These are phyloP conservation scores for Dysmachus trigonus DNA, from an alignment of 2,888 invertebrate species.

Conservation along the genomic window DNA sequence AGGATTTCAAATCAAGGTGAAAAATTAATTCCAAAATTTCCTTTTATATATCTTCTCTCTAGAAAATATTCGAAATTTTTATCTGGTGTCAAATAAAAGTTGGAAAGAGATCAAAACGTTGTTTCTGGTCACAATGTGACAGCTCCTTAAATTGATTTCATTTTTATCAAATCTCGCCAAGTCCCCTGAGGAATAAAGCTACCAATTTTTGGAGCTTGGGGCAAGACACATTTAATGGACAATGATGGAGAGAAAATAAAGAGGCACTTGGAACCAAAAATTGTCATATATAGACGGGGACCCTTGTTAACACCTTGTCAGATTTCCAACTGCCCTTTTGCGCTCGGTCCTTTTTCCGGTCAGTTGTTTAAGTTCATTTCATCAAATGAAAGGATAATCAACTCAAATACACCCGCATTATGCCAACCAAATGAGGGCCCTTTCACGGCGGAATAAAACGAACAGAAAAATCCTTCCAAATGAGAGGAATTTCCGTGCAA, in stretches of 20 bases:
- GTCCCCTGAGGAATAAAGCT: neutral
- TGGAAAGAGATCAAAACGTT: neutral
- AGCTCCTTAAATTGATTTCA: neutral
- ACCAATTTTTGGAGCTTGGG: neutral
- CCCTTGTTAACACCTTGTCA: conserved; percentile 37
- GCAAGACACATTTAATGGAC: neutral
- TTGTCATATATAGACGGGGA: neutral
- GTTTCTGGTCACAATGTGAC: neutral
- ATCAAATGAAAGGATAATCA: conserved; percentile 12
- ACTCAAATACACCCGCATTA: conserved; percentile 13
- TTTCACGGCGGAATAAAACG: neutral
- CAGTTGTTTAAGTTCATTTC: conserved; percentile 21
- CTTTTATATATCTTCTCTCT: neutral
- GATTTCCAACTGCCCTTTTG: conserved; percentile 7
- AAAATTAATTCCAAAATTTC: neutral
- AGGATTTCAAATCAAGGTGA: neutral
- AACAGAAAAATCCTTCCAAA: neutral
- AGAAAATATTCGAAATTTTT: neutral
- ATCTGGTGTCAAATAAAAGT: neutral
- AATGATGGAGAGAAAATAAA: neutral
- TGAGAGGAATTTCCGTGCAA: neutral
- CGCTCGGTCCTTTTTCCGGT: neutral
- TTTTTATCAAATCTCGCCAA: neutral
- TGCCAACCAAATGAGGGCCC: neutral
- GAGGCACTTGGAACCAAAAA: neutral